A percentile compares a stretch with the other conserved stretches of the same genome.
Conservation (phyloP, 2,113 vertebrate species). For the Glaucidium brasilianum region DNA sequence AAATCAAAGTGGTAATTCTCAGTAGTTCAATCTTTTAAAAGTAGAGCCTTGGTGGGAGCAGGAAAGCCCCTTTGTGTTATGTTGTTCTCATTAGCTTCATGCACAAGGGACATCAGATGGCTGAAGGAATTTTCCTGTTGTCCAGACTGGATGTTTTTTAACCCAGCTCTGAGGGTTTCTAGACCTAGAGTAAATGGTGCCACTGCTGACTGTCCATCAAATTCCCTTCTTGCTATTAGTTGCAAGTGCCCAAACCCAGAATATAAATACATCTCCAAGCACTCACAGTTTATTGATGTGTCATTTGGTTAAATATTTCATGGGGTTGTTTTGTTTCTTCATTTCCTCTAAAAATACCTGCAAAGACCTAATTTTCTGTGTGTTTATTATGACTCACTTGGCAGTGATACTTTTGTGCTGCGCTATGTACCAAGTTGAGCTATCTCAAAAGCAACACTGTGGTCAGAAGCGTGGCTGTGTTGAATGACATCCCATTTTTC, state of each 20-base stretch:
- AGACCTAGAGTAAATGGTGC: background rate
- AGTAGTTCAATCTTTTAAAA: background rate
- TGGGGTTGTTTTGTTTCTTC: background rate
- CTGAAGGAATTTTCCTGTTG: background rate
- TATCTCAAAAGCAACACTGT: background rate
- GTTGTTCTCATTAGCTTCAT: background rate
- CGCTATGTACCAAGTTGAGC: background rate
- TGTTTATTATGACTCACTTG: background rate
- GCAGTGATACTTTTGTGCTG: background rate
- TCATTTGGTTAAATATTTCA: background rate
- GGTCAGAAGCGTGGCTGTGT: background rate
- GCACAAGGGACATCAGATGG: background rate
- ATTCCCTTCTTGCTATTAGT: background rate
- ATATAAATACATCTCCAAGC: background rate
- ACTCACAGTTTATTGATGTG: background rate
- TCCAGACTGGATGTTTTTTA: background rate
- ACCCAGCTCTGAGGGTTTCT: background rate
- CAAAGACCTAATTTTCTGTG: background rate
- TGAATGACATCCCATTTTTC: background rate
- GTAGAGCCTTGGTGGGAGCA: background rate
- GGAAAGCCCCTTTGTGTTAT: background rate
- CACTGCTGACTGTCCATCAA: background rate
- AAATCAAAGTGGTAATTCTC: background rate
- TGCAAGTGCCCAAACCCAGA: background rate
- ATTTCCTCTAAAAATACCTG: background rate